phyloP scores from a whole-genome alignment of 1,140 invertebrate genomes.

The Hycleus cichorii region DNA sequence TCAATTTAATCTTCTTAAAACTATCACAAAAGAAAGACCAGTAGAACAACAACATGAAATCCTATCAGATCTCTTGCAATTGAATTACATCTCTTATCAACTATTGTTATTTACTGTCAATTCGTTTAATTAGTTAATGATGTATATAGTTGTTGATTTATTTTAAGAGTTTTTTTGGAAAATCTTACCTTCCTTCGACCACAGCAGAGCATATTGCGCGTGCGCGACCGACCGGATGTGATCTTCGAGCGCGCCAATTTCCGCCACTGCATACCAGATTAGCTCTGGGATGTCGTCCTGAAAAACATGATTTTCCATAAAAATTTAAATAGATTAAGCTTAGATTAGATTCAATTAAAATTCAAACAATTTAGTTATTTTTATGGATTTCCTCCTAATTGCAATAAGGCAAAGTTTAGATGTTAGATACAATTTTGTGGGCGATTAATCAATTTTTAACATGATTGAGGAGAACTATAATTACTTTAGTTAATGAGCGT shows the following conservation, averaged over 20 bases:
- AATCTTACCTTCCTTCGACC: conserved; percentile 71
- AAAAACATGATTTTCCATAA: conserved; percentile 11
- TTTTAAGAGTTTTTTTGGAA: not conserved
- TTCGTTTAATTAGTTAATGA: no score
- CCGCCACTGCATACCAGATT: conserved; percentile 60
- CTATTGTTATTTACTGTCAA: no score
- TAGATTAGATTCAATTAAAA: no score
- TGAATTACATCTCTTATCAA: no score
- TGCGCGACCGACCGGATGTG: conserved; percentile 62
- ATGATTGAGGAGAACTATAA: not conserved
- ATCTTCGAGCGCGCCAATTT: conserved; percentile 66
- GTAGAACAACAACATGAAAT: no score
- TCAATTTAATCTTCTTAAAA: no score
- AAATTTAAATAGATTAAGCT: not conserved
- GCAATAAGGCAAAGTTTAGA: not conserved
- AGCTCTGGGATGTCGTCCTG: conserved; percentile 35
- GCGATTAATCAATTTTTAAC: not conserved
- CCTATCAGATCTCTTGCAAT: no score
- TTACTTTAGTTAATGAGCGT: no score
- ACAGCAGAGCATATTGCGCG: conserved; percentile 78
- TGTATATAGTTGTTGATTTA: not conserved
- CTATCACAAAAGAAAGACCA: no score
- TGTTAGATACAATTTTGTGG: not conserved
- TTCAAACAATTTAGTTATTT: not conserved
- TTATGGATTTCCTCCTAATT: not conserved